phyloP scores from a whole-genome alignment of 2,888 invertebrate genomes.

The Watsonalla cultraria region DNA sequence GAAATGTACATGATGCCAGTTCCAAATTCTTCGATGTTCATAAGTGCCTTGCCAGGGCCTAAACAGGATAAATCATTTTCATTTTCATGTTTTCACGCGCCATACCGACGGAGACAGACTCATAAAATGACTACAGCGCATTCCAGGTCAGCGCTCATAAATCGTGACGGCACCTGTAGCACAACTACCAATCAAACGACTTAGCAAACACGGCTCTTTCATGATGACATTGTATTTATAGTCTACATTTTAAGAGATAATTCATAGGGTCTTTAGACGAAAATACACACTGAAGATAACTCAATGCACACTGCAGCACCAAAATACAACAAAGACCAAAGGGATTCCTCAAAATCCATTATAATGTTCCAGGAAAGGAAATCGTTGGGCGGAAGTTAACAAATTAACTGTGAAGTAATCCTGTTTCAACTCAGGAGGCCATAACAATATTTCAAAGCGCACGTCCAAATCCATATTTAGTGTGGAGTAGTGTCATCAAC shows the following conservation, averaged over 20 bases:
- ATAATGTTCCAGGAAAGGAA: slow-evolving; percentile 26
- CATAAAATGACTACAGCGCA: too few species aligned
- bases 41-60: too few species aligned
- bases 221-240: not conserved
- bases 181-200: too few species aligned
- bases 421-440: slow-evolving; percentile 7
- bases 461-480: slow-evolving; percentile 12
- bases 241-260: not conserved
- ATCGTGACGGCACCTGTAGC: too few species aligned
- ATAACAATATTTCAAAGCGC: slow-evolving; percentile 11
- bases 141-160: too few species aligned
- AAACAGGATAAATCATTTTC: too few species aligned
- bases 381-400: slow-evolving; percentile 8
- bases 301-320: not conserved
- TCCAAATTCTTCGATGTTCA: too few species aligned
- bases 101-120: too few species aligned
- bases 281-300: not conserved
- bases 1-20: too few species aligned
- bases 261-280: not conserved
- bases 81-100: too few species aligned
- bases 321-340: slow-evolving; percentile 6
- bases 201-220: too few species aligned
- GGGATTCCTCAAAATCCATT: slow-evolving; percentile 21
- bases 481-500: slow-evolving; percentile 3
- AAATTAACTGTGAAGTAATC: slow-evolving; percentile 19